A percentile compares a stretch with the other conserved stretches of the same genome.
These are phyloP conservation scores for Cettia cetti DNA, from an alignment of 2,113 vertebrate genomes.

Conservation along the genomic window DNA sequence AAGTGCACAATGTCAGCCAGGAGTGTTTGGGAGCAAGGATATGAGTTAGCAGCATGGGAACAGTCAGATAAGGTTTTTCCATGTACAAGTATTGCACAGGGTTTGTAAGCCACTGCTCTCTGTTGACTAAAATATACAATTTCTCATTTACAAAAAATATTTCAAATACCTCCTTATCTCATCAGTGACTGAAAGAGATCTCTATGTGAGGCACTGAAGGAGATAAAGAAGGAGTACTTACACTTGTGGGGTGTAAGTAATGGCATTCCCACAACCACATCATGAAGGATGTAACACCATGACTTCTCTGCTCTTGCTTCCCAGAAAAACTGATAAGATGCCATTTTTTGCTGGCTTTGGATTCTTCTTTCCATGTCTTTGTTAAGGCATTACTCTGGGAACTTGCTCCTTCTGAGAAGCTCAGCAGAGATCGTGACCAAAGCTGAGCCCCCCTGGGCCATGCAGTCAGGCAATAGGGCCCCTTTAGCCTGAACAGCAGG, in stretches of 20 bases:
- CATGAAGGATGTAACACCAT: background rate
- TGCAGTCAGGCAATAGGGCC: background rate
- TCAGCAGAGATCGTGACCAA: background rate
- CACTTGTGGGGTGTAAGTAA: background rate
- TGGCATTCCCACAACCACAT: background rate
- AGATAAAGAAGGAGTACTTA: background rate
- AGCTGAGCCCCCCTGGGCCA: background rate
- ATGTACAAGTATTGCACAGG: background rate
- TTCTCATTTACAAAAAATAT: background rate
- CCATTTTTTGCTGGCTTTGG: background rate
- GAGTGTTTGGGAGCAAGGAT: background rate
- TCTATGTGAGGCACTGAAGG: background rate
- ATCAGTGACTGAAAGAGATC: background rate
- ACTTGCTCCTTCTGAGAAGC: background rate
- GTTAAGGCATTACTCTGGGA: background rate
- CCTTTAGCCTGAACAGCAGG: background rate
- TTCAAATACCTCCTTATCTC: background rate
- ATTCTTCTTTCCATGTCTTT: background rate
- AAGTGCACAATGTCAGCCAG: background rate
- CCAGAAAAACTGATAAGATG: background rate
- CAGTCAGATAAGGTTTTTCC: slow-evolving; percentile 8
- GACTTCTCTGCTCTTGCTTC: background rate
- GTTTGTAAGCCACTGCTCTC: background rate
- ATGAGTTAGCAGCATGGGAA: background rate
- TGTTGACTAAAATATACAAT: background rate